These are phyloP conservation scores for Garra rufa DNA, from an alignment of 2,113 vertebrate genomes.

Conservation along the genomic window DNA sequence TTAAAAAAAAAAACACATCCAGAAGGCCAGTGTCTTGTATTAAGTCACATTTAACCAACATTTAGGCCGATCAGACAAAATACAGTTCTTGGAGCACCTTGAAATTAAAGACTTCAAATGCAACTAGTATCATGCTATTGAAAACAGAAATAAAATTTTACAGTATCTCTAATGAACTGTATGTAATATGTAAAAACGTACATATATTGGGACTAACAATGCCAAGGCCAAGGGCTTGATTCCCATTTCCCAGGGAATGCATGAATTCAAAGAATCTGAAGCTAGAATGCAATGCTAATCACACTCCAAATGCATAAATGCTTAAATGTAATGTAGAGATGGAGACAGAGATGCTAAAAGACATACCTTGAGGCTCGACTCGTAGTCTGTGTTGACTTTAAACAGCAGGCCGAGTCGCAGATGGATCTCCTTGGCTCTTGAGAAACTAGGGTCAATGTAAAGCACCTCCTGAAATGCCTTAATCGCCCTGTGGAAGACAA, in stretches of 20 bases:
- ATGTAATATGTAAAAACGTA: no score
- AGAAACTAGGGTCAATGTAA: slow-evolving; percentile 97
- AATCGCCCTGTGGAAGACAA: slow-evolving; percentile 86
- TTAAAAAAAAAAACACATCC: no score
- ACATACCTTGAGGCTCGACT: slow-evolving; percentile 96
- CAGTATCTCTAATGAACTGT: no score
- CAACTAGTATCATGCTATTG: no score
- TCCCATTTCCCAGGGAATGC: background rate
- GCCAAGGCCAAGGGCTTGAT: background rate
- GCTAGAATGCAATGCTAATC: background rate
- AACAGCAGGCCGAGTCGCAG: slow-evolving; percentile 99
- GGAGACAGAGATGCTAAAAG: background rate
- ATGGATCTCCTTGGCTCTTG: slow-evolving; percentile 97
- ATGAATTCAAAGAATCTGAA: background rate
- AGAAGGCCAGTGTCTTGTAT: background rate
- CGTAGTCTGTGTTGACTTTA: slow-evolving; percentile 98
- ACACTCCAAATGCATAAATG: background rate
- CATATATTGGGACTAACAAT: background rate
- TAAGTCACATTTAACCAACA: background rate
- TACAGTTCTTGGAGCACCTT: background rate
- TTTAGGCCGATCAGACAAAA: background rate
- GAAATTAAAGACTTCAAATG: no score
- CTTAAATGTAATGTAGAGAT: background rate
- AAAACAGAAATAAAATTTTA: no score
- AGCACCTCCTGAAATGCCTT: slow-evolving; percentile 99